Conservation (phyloP, 1,140 invertebrate genomes). For the Pygmarrhopalites habei region DNA sequence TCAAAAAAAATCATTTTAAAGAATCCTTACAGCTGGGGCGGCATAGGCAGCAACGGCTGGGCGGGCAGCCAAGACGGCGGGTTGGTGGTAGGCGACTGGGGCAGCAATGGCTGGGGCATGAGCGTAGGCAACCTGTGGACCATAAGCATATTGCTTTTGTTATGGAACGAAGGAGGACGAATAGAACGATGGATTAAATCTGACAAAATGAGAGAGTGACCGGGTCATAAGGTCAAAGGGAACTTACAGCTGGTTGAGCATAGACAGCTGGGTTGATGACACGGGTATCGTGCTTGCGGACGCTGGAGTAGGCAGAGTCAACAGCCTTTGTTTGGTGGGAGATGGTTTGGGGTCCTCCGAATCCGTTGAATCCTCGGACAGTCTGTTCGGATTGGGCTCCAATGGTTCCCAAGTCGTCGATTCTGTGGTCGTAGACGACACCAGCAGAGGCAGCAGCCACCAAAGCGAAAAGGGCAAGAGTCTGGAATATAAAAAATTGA, state of each 20-base stretch:
- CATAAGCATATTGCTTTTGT: no score
- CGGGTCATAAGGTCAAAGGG: no score
- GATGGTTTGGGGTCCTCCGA: constrained; percentile 7
- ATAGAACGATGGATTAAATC: no score
- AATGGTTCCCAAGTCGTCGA: not conserved
- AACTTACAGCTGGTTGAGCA: constrained; percentile 4
- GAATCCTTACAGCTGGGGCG: not conserved
- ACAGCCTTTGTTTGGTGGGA: constrained; percentile 42
- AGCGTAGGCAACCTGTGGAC: no score
- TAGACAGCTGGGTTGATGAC: constrained; percentile 54
- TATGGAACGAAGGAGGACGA: no score
- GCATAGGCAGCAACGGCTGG: not conserved
- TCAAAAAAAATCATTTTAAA: no score
- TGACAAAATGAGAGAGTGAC: no score
- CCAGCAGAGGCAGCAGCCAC: constrained; percentile 9
- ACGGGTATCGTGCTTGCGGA: constrained; percentile 55
- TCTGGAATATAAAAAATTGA: not conserved
- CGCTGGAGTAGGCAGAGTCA: constrained; percentile 60
- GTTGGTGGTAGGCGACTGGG: constrained; percentile 2
- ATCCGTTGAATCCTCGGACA: constrained; percentile 12
- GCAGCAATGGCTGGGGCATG: not conserved
- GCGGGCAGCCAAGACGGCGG: not conserved
- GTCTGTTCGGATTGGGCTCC: constrained; percentile 24
- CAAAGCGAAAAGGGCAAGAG: constrained; percentile 5
- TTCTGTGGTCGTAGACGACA: constrained; percentile 3